Conservation (phyloP, 2,797 vertebrate species). For the Rhabdophis nuchalis region DNA sequence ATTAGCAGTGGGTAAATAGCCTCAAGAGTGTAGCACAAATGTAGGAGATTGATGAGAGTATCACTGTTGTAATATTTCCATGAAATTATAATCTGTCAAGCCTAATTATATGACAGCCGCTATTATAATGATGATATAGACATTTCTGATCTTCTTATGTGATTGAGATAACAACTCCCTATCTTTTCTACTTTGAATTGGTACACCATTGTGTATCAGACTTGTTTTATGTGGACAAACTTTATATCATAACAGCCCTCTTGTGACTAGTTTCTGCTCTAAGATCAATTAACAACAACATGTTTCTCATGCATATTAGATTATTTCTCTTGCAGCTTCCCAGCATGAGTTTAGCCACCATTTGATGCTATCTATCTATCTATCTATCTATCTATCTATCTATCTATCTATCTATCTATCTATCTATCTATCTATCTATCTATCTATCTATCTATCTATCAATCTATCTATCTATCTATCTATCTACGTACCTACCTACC, state of each 20-base stretch:
- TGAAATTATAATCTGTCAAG: slow-evolving; percentile 28
- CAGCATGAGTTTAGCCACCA: neutral
- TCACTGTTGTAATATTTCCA: neutral
- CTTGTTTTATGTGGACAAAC: neutral
- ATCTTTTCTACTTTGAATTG: neutral
- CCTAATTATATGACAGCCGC: neutral
- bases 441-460: too few relatives aligned
- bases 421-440: too few relatives aligned
- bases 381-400: too few relatives aligned
- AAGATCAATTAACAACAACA: neutral
- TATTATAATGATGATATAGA: neutral
- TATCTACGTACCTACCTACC: too few relatives aligned
- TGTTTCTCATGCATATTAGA: neutral
- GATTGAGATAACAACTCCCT: neutral
- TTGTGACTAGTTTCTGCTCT: neutral
- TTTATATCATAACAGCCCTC: neutral
- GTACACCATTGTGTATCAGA: neutral
- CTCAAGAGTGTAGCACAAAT: slow-evolving; percentile 18
- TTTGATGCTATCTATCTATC: neutral
- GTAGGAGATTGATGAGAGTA: slow-evolving; percentile 9
- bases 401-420: too few relatives aligned
- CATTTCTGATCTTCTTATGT: neutral
- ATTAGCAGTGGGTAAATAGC: slow-evolving; percentile 8
- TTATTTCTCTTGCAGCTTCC: neutral
- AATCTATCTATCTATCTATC: too few relatives aligned